phyloP scores from a whole-genome alignment of 2,113 vertebrate species.

The Perca fluviatilis region DNA sequence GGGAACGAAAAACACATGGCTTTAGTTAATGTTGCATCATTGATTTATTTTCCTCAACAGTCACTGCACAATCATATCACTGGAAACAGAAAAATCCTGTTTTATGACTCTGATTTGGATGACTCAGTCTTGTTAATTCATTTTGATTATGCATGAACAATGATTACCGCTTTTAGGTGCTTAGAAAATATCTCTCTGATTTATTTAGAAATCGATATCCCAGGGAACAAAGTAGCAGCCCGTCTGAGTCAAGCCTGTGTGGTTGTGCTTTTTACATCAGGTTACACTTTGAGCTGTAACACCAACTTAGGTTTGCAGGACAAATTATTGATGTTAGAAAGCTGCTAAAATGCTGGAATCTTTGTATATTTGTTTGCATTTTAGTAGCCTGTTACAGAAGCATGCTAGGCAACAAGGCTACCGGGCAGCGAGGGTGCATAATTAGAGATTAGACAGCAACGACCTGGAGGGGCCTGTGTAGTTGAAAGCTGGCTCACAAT shows the following conservation, averaged over 20 bases:
- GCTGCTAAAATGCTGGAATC: not conserved
- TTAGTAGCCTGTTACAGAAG: not conserved
- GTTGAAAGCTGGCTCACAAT: constrained; percentile 18
- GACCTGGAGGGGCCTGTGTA: constrained; percentile 10
- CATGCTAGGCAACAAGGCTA: constrained; percentile 11
- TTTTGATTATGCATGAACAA: constrained; percentile 37
- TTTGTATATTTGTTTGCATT: constrained; percentile 33
- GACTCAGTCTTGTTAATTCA: constrained; percentile 23
- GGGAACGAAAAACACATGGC: constrained; percentile 8
- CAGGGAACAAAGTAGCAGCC: constrained; percentile 8
- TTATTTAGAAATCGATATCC: constrained; percentile 58
- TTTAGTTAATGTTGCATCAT: constrained; percentile 32
- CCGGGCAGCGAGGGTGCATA: constrained; percentile 17
- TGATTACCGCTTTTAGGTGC: constrained; percentile 33
- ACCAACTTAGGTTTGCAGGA: constrained; percentile 23
- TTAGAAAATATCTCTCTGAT: constrained; percentile 46
- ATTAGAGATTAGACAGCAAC: constrained; percentile 46
- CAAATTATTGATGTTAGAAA: constrained; percentile 8
- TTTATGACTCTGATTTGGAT: constrained; percentile 24
- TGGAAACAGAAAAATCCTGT: constrained; percentile 30
- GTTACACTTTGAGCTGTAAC: constrained; percentile 14
- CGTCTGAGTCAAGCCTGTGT: constrained; percentile 8
- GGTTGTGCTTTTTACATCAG: constrained; percentile 8
- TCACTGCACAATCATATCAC: constrained; percentile 37
- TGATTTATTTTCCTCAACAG: constrained; percentile 4